These are phyloP conservation scores for Teleogryllus occipitalis DNA, from an alignment of 1,140 invertebrate genomes.

Conservation along the genomic window DNA sequence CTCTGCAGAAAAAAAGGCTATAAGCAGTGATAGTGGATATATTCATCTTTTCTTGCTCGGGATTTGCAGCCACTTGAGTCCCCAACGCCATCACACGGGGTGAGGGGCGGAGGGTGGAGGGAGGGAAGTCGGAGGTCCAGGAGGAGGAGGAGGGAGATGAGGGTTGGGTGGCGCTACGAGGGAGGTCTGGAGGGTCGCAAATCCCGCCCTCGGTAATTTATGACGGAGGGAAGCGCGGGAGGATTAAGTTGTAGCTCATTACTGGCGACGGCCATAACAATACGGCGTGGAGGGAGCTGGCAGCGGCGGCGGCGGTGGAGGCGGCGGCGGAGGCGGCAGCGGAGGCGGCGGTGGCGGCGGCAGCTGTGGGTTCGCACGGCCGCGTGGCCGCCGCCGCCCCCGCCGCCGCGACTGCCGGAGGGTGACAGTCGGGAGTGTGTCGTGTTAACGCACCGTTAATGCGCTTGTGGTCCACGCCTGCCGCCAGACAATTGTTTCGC, in stretches of 20 bases:
- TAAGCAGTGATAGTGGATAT: not conserved
- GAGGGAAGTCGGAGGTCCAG: not conserved
- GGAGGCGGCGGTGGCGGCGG: no score
- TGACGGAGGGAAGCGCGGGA: not conserved
- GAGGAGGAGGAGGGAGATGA: no score
- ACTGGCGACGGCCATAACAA: not conserved
- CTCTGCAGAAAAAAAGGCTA: not conserved
- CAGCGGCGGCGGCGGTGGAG: no score
- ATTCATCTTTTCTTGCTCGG: not conserved
- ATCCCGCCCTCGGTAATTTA: not conserved
- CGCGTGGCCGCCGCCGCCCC: no score
- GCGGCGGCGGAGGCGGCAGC: no score
- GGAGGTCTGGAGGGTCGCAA: not conserved
- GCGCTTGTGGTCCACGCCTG: no score
- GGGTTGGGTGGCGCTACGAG: not conserved
- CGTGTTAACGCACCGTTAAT: no score
- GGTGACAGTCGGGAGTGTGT: no score
- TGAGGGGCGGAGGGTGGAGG: not conserved
- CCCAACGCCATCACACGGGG: not conserved
- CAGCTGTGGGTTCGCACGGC: not conserved
- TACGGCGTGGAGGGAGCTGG: not conserved
- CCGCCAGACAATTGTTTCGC: no score
- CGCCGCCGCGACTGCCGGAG: no score
- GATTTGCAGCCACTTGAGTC: not conserved
- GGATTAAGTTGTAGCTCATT: constrained; percentile 4